A percentile compares a stretch with the other conserved stretches of the same genome.
phyloP scores from a whole-genome alignment of 2,797 vertebrate genomes.

The Pseudochirops corinnae region DNA sequence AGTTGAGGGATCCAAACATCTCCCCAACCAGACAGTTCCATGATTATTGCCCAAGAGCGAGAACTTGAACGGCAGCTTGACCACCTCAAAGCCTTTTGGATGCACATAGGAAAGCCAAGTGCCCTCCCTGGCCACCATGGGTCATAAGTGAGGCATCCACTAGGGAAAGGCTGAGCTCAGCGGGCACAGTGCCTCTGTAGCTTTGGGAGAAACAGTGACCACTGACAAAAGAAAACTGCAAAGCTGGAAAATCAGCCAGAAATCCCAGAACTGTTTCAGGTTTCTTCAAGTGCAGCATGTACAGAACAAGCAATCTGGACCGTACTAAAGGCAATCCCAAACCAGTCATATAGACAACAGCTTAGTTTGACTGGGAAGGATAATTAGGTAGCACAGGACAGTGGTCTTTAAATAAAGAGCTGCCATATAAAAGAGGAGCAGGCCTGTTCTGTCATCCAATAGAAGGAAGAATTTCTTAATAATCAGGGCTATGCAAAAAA shows the following conservation, averaged over 20 bases:
- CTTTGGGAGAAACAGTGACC: neutral
- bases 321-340: neutral
- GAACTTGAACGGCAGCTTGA: too few relatives aligned
- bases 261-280: neutral
- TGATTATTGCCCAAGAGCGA: neutral
- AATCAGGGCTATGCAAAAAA: neutral
- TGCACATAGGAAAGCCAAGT: neutral
- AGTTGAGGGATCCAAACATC: neutral
- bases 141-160: neutral
- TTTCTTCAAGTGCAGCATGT: neutral
- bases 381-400: neutral
- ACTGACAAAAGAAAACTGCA: neutral
- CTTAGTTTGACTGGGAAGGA: neutral
- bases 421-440: neutral
- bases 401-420: neutral
- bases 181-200: neutral
- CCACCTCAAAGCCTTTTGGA: neutral
- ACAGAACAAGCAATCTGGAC: neutral
- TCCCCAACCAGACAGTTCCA: neutral
- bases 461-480: neutral
- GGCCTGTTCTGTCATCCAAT: neutral
- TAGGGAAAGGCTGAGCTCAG: neutral
- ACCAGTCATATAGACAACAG: neutral
- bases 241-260: neutral
- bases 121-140: accelerated